These are phyloP conservation scores for Odontomyia ornata DNA, from an alignment of 2,888 invertebrate species.

Conservation along the genomic window DNA sequence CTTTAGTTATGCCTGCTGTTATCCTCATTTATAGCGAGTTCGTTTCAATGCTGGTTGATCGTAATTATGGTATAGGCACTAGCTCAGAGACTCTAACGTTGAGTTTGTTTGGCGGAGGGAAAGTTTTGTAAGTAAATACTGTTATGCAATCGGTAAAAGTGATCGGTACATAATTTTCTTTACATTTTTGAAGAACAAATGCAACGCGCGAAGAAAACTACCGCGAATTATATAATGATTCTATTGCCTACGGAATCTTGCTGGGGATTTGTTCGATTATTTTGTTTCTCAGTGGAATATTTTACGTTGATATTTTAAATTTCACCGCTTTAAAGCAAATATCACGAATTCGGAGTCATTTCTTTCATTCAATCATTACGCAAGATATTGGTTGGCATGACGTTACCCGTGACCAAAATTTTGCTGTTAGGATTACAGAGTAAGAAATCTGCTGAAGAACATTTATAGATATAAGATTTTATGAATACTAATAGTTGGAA, in stretches of 20 bases:
- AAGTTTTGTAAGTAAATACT: constrained; percentile 65
- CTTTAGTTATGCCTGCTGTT: constrained; percentile 73
- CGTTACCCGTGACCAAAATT: constrained; percentile 74
- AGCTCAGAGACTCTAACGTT: constrained; percentile 70
- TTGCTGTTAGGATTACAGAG: constrained; percentile 79
- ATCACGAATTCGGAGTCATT: constrained; percentile 70
- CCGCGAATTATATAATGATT: constrained; percentile 72
- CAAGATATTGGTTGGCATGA: constrained; percentile 82
- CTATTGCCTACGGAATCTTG: constrained; percentile 73
- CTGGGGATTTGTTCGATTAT: constrained; percentile 68
- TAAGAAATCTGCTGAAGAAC: constrained; percentile 60
- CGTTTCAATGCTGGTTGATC: constrained; percentile 74
- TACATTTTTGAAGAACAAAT: constrained; percentile 63
- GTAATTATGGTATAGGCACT: constrained; percentile 68
- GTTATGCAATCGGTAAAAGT: background rate
- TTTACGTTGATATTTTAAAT: constrained; percentile 75
- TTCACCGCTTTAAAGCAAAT: constrained; percentile 72
- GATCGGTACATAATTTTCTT: background rate
- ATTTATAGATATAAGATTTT: background rate
- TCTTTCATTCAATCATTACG: constrained; percentile 72
- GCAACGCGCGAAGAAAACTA: constrained; percentile 68
- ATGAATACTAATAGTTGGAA: background rate
- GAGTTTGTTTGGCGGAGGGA: constrained; percentile 72
- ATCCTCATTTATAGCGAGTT: constrained; percentile 79
- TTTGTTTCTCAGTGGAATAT: constrained; percentile 71